These are phyloP conservation scores for Pyrrhia umbra DNA, from an alignment of 2,888 invertebrate genomes.

Conservation along the genomic window DNA sequence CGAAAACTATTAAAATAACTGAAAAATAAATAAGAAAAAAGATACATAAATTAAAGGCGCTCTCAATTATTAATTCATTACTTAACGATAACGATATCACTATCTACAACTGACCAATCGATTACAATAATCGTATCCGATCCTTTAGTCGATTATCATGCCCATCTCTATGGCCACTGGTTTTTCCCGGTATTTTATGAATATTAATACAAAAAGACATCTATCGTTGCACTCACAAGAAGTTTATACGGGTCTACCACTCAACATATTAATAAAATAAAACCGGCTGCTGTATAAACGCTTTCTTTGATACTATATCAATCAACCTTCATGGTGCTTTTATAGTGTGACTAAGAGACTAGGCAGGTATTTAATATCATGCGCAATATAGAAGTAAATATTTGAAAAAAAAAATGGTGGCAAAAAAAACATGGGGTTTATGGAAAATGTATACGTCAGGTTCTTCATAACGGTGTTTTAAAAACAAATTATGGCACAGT, in stretches of 20 bases:
- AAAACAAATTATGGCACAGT: too few species aligned
- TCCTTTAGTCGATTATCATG: conserved; percentile 37
- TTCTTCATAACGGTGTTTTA: too few species aligned
- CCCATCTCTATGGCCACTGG: conserved; percentile 57
- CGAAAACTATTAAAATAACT: too few species aligned
- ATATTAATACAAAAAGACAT: conserved; percentile 59
- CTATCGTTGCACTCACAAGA: conserved; percentile 66
- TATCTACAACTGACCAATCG: conserved; percentile 36
- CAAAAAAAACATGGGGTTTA: too few species aligned
- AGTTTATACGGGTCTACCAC: too few species aligned
- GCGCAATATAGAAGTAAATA: too few species aligned
- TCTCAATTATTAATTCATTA: conserved; percentile 25
- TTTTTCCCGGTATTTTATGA: conserved; percentile 43
- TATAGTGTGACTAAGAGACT: conserved; percentile 11
- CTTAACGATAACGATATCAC: conserved; percentile 35
- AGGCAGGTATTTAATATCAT: conserved; percentile 20
- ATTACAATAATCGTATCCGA: conserved; percentile 48
- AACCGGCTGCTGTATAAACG: conserved; percentile 64
- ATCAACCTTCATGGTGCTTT: conserved; percentile 36
- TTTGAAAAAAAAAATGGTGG: too few species aligned
- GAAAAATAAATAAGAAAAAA: conserved; percentile 2
- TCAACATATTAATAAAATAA: conserved; percentile 67
- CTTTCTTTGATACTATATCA: conserved; percentile 49
- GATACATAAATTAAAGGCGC: conserved; percentile 18
- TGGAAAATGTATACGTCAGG: too few species aligned